Percentiles rank a stretch among this genome's conserved stretches.
These are phyloP conservation scores for Cephalopterus ornatus DNA, from an alignment of 2,113 vertebrate species.

Conservation along the genomic window DNA sequence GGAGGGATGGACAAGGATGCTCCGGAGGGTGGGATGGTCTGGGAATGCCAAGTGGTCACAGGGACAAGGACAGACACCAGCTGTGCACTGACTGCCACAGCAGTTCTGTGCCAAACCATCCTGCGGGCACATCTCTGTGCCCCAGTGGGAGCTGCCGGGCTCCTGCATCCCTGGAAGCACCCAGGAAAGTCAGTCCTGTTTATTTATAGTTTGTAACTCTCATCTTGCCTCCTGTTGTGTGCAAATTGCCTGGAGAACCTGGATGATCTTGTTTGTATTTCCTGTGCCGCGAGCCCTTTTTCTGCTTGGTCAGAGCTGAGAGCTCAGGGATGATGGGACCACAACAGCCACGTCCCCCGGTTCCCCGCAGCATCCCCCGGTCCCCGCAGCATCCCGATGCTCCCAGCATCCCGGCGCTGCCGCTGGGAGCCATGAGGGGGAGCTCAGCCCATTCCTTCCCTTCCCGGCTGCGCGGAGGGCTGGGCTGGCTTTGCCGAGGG, in stretches of 20 bases:
- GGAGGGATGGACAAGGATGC: background rate
- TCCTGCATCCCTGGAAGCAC: background rate
- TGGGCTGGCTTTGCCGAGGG: background rate
- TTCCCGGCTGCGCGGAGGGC: background rate
- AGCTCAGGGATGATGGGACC: background rate
- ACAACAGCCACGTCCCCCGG: too few relatives aligned
- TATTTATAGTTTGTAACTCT: fast-evolving
- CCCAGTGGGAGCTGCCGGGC: fast-evolving
- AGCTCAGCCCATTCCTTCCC: slow-evolving; percentile 44
- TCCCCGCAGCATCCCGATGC: background rate
- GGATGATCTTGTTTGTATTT: fast-evolving
- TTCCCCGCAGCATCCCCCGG: too few relatives aligned
- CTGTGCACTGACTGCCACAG: background rate
- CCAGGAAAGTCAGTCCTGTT: fast-evolving
- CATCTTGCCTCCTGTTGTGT: background rate
- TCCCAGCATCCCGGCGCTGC: background rate
- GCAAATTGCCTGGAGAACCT: too few relatives aligned
- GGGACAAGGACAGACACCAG: background rate
- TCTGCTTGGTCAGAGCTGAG: background rate
- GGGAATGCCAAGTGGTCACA: background rate
- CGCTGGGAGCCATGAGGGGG: slow-evolving; percentile 27
- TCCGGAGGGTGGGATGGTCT: fast-evolving
- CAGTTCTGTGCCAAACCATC: background rate
- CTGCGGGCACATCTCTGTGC: fast-evolving
- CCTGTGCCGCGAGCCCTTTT: background rate